A percentile compares a stretch with the other conserved stretches of the same genome.
Conservation (phyloP, 2,797 vertebrate genomes). For the Antennarius maculatus region DNA sequence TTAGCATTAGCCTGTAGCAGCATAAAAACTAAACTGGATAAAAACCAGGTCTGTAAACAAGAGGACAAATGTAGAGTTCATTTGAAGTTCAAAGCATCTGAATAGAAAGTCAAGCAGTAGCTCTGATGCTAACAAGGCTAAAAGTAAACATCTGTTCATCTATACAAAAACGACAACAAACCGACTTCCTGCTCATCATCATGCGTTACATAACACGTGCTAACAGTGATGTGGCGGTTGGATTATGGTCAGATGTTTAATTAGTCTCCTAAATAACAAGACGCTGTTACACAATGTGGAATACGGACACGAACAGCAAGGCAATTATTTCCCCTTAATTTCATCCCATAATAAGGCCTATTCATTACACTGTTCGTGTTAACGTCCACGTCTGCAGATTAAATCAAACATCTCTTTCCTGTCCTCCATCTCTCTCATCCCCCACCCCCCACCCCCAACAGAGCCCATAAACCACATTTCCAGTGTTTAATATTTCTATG, state of each 20-base stretch:
- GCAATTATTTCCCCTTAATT: constrained; percentile 5
- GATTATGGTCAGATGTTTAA: neutral
- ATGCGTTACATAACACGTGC: constrained; percentile 8
- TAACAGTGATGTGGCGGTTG: neutral
- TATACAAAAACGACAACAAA: no score
- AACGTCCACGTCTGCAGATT: neutral
- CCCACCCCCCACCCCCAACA: no score
- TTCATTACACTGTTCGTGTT: neutral
- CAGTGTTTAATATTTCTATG: neutral
- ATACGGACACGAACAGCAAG: neutral
- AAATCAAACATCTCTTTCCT: neutral
- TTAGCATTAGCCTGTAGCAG: no score
- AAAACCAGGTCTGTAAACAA: no score
- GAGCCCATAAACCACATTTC: neutral
- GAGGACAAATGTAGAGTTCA: no score
- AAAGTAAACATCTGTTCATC: no score
- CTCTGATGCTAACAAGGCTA: no score
- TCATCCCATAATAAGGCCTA: constrained; percentile 1
- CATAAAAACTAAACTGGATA: no score
- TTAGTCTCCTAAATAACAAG: constrained; percentile 9
- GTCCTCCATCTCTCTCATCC: neutral
- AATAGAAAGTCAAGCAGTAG: no score
- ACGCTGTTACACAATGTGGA: constrained; percentile 1
- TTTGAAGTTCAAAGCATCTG: no score
- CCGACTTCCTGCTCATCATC: neutral